Conservation (phyloP, 1,140 invertebrate genomes). For the Plectrocnemia conspersa region DNA sequence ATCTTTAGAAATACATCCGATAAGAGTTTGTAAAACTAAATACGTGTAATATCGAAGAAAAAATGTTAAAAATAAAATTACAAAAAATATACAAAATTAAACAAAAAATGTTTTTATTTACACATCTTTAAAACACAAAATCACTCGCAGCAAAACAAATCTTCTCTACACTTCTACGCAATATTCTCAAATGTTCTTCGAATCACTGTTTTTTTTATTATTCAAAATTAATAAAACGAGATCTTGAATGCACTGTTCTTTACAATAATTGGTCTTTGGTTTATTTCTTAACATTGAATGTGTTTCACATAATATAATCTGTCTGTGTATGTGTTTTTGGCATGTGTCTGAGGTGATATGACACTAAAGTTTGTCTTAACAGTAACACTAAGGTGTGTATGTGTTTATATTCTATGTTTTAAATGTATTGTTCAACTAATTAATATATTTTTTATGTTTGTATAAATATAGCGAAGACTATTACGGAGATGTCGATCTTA, state of each 20-base stretch:
- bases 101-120: slow-evolving; percentile 2
- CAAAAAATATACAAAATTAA: slow-evolving; percentile 29
- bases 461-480: slow-evolving; percentile 67
- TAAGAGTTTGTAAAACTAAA: slow-evolving; percentile 14
- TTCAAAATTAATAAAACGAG: too few species aligned
- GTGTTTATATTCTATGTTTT: neutral
- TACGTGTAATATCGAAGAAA: slow-evolving; percentile 13
- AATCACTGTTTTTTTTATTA: neutral
- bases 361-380: neutral
- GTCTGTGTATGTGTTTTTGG: too few species aligned
- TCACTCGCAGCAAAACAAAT: neutral
- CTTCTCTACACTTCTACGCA: neutral
- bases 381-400: slow-evolving; percentile 1
- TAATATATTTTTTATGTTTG: slow-evolving; percentile 14
- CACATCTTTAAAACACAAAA: neutral
- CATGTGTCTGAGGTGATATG: slow-evolving; percentile 1
- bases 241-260: neutral
- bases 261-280: neutral
- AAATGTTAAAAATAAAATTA: slow-evolving; percentile 22
- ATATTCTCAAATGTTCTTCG: neutral
- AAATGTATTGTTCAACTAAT: slow-evolving; percentile 1
- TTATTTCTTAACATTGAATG: neutral
- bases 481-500: slow-evolving; percentile 77
- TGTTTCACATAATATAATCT: neutral
- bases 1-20: slow-evolving; percentile 20